These are phyloP conservation scores for Neodontobutis hainanensis DNA, from an alignment of 2,113 vertebrate genomes.

Conservation along the genomic window DNA sequence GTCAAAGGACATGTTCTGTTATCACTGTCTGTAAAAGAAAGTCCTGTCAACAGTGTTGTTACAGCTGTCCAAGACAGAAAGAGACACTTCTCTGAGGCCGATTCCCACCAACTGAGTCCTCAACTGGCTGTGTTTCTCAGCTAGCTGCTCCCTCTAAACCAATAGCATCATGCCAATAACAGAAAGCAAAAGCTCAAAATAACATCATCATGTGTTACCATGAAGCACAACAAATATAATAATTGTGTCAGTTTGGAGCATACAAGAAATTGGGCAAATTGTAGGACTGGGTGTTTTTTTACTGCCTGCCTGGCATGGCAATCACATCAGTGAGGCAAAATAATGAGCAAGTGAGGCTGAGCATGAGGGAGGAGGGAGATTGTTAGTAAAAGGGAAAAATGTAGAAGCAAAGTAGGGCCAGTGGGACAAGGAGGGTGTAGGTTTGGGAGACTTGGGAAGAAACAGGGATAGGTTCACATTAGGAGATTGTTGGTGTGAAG, in stretches of 20 bases:
- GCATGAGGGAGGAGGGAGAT: constrained; percentile 20
- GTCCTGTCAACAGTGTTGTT: constrained; percentile 32
- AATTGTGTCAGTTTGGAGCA: constrained; percentile 6
- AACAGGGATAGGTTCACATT: constrained; percentile 20
- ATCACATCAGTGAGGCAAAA: constrained; percentile 70
- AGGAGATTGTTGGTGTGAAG: constrained; percentile 34
- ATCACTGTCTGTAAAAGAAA: constrained; percentile 31
- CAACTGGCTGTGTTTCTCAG: constrained; percentile 38
- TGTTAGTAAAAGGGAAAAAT: constrained; percentile 43
- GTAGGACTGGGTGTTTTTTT: constrained; percentile 61
- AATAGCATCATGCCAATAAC: constrained; percentile 35
- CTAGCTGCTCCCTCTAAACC: constrained; percentile 28
- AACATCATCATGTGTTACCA: constrained; percentile 43
- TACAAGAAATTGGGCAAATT: constrained; percentile 41
- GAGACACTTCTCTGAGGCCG: constrained; percentile 27
- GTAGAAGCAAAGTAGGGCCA: constrained; percentile 19
- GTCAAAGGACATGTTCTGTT: neutral
- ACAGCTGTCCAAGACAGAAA: constrained; percentile 41
- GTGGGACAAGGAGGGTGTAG: constrained; percentile 30
- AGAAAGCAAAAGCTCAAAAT: constrained; percentile 55
- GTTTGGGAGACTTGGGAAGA: neutral
- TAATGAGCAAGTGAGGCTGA: constrained; percentile 59
- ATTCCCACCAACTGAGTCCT: constrained; percentile 41
- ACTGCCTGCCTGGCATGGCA: constrained; percentile 59
- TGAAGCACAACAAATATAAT: constrained; percentile 37